Evolutionary conservation across 2,797 vertebrate genomes (phyloP).

Genomic region (Esox lucius): DNA sequence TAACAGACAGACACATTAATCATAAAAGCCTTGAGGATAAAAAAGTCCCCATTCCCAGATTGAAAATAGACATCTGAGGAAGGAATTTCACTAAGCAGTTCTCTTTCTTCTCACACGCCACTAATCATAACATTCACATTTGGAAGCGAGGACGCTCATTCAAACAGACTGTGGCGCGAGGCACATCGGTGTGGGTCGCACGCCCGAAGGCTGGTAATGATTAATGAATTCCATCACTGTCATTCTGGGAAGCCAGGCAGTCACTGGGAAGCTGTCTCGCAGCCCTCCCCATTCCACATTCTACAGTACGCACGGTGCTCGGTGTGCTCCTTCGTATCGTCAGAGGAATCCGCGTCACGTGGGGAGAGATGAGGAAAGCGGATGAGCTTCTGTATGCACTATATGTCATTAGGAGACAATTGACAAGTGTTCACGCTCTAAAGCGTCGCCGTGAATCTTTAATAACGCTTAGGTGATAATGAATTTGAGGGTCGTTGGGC

Average conservation of each 20-base stretch:
- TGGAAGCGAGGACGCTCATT: constrained; percentile 45
- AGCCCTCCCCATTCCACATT: not conserved
- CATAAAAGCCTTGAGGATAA: not conserved
- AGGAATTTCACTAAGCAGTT: constrained; percentile 40
- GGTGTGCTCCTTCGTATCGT: not conserved
- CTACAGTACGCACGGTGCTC: not conserved
- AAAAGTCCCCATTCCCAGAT: not conserved
- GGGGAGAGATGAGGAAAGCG: not conserved
- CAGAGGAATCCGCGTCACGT: not conserved
- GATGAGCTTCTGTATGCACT: not conserved
- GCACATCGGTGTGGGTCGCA: constrained; percentile 59
- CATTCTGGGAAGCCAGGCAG: constrained; percentile 37
- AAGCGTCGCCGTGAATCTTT: too few relatives aligned
- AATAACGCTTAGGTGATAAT: too few relatives aligned
- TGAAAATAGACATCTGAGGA: constrained; percentile 16
- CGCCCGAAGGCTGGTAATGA: constrained; percentile 61
- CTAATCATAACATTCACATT: constrained; percentile 47
- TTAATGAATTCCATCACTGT: constrained; percentile 65
- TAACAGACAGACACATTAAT: not conserved
- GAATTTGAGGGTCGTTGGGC: too few relatives aligned
- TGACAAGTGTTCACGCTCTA: not conserved
- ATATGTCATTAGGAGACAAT: not conserved
- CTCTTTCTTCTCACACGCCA: constrained; percentile 59
- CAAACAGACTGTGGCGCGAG: constrained; percentile 47
- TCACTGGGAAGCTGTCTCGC: not conserved